phyloP scores from a whole-genome alignment of 2,888 invertebrate genomes.

The Leptura quadrifasciata region DNA sequence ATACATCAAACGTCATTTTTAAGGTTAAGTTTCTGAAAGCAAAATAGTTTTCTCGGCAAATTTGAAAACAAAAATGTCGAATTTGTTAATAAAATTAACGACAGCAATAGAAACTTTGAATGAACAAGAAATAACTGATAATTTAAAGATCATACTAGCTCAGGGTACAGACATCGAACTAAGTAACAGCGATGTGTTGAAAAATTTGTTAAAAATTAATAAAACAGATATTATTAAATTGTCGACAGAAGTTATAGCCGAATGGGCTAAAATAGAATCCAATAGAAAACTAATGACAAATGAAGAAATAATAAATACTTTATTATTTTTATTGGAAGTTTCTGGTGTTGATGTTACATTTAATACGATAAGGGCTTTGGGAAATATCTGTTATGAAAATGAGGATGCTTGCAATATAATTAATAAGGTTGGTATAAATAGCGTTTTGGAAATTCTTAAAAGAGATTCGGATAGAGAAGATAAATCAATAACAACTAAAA shows the following conservation, averaged over 20 bases:
- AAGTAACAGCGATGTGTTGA: constrained; percentile 74
- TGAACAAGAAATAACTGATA: constrained; percentile 73
- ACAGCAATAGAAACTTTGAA: constrained; percentile 54
- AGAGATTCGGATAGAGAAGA: constrained; percentile 57
- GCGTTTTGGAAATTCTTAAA: constrained; percentile 64
- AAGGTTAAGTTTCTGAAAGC: neutral
- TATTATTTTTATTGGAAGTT: constrained; percentile 77
- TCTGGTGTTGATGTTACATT: constrained; percentile 77
- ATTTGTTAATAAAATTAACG: constrained; percentile 35
- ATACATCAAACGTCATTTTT: neutral
- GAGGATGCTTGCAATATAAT: constrained; percentile 80
- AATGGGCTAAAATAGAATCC: constrained; percentile 86
- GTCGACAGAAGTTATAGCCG: constrained; percentile 85
- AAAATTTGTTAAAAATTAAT: constrained; percentile 72
- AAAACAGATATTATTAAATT: constrained; percentile 76
- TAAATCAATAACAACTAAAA: constrained; percentile 74
- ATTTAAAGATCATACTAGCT: constrained; percentile 74
- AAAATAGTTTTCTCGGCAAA: neutral
- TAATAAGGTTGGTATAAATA: constrained; percentile 66
- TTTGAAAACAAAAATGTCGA: constrained; percentile 31
- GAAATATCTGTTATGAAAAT: constrained; percentile 93
- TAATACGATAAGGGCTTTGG: constrained; percentile 88
- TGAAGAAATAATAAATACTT: constrained; percentile 77
- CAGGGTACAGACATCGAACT: constrained; percentile 74
- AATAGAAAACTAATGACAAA: constrained; percentile 84